Conservation (phyloP, 92 coral and sea anemone species). For the Actinernus sp. region DNA sequence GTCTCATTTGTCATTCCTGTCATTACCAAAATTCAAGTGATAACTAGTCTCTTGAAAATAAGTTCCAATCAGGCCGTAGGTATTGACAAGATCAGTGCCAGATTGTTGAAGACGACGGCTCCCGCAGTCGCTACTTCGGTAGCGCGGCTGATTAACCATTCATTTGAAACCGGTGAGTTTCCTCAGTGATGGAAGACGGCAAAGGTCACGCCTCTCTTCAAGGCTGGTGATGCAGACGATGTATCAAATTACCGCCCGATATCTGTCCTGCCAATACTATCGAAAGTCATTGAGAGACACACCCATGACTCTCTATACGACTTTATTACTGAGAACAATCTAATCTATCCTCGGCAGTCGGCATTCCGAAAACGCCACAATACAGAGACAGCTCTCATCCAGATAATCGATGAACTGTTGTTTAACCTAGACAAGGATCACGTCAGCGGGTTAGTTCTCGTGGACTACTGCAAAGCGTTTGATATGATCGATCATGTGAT, state of each 20-base stretch:
- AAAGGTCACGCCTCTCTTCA: slow-evolving; percentile 39
- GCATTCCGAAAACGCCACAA: slow-evolving; percentile 51
- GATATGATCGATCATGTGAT: no score
- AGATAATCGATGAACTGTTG: slow-evolving; percentile 46
- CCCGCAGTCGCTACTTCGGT: slow-evolving; percentile 61
- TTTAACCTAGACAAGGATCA: slow-evolving; percentile 30
- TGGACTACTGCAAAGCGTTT: slow-evolving; percentile 57
- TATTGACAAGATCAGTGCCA: slow-evolving; percentile 64
- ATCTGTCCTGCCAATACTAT: slow-evolving; percentile 6
- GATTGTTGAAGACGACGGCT: slow-evolving; percentile 46
- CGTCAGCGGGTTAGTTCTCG: slow-evolving; percentile 32
- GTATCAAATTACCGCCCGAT: slow-evolving; percentile 6
- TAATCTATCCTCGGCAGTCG: slow-evolving; percentile 41
- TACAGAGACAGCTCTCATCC: slow-evolving; percentile 47
- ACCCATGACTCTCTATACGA: slow-evolving; percentile 22
- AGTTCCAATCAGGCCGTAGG: slow-evolving; percentile 55
- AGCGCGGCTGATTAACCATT: no score
- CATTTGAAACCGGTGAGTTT: slow-evolving; percentile 24
- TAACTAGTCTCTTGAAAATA: slow-evolving; percentile 23
- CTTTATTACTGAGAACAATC: slow-evolving; percentile 26
- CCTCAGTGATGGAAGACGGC: slow-evolving; percentile 70
- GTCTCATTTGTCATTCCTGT: slow-evolving; percentile 33
- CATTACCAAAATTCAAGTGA: slow-evolving; percentile 19
- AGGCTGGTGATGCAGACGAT: slow-evolving; percentile 3
- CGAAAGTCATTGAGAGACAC: slow-evolving; percentile 4